Base-by-base conservation (phyloP, 2,113 vertebrate species). In the Serilophus lunatus region DNA sequence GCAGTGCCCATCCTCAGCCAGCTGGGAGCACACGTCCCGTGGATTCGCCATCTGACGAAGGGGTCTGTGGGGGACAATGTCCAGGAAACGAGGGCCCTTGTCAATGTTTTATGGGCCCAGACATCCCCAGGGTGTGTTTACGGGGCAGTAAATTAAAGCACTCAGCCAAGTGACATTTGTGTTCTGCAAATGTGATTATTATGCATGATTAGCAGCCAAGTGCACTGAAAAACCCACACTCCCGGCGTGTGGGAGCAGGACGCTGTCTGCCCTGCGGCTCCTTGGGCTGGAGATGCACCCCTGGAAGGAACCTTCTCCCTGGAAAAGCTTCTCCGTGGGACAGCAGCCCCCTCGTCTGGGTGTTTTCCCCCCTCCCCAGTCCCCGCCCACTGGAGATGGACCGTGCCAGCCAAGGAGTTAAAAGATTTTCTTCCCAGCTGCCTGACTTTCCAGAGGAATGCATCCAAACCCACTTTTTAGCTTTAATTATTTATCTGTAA, bases 401-500 rank as follows among this genome's bases (percentile, higher is more conserved):
- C 60, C 17, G 31, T 4, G 5, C 79, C 61, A 95, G 59, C 29
- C 1, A 0, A 92, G 65, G 69, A 91, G 76, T 71, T 86, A n/a
- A 83, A 92, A 82, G 86, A 91, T 86, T 92, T 89, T 57, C 74
- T 69, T 91, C 59, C 84, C 82, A 78, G 95, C 79, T 85, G 61
- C 88, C 88, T 1, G 31, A 18, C 96, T 97, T 97, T 97, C 88
- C 95, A 96, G 85, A 72, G 88, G 86, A 95, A 95, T 84, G 94
- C 96, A 87, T 96, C 92, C 96, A 96, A 96, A 96, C 51, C 93
- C 74, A 93, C 95, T 95, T 96, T 93, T 97, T 94, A 96, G 60
- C 79, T 97, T 97, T 97, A 97, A 97, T 97, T 97, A 97, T 97
- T 97, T 97, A 97, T 97, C 97, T 96, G 96, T 96, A 96, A 96